Base-by-base conservation (phyloP, 2,113 vertebrate species). In the Opisthocomus hoazin region DNA sequence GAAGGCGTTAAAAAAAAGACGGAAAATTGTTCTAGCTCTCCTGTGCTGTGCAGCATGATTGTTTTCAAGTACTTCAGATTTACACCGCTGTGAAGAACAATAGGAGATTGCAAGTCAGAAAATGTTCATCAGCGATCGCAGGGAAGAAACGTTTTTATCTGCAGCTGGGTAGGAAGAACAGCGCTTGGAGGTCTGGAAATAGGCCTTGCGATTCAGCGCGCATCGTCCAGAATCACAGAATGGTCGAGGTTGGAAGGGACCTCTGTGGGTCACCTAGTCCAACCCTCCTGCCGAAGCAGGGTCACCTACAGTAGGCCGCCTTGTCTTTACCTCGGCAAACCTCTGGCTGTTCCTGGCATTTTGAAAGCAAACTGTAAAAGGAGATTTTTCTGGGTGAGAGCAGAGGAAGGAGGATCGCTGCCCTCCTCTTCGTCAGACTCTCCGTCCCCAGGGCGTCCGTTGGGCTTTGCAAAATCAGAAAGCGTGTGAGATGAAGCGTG, bases 361-460 rank as follows among this genome's bases (percentile, higher is more conserved):
- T 19, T 23, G 30, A 39, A 87, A 94, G 7, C 32, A 8, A 83
- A 43, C 18, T 5, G 23, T 50, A 65, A 57, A 37, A 43, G 9
- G 5, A 2, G 24, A 16, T 57, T 87, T 95, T 95, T 65, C n/a
- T n/a, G 36, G 34, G 56, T 78, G 22, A 60, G 11, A 56, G 20
- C 15, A 34, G 66, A 37, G n/a, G 2, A 4, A 79, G 56, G 56
- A 89, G 45, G 26, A 89, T 51, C 23, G 11, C 19, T 82, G 23
- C 13, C 5, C 20, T 54, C 34, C 27, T 27, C 41, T 69, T 53
- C 51, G 23, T 23, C 43, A 27, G 32, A 37, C 45, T 6, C 6
- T 3, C 65, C 1, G 2, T 18, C 45, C 58, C 50, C 26, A 37
- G 71, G 57, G 58, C 0, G 0, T 36, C 54, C 0, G 0, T 24